Conservation (phyloP, 2,888 invertebrate genomes). For the Cheilosia urbana region DNA sequence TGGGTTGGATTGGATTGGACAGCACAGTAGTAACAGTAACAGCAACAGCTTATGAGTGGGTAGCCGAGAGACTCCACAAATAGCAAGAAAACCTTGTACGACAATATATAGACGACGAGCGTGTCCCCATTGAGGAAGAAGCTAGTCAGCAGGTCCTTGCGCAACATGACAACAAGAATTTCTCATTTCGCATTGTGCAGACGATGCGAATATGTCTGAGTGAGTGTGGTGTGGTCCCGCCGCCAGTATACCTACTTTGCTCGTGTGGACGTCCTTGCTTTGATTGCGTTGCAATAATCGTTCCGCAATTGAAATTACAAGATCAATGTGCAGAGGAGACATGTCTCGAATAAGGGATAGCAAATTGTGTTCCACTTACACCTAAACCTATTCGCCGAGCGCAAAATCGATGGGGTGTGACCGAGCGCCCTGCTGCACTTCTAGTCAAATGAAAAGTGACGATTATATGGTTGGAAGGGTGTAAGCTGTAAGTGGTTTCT, state of each 20-base stretch:
- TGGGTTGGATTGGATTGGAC: slow-evolving; percentile 44
- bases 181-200: slow-evolving; percentile 38
- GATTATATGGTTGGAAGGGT: slow-evolving; percentile 22
- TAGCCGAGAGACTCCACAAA: slow-evolving; percentile 9
- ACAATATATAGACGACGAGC: slow-evolving; percentile 9
- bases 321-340: slow-evolving; percentile 49
- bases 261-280: slow-evolving; percentile 13
- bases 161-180: slow-evolving; percentile 35
- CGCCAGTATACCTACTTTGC: slow-evolving; percentile 4
- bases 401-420: slow-evolving; percentile 1
- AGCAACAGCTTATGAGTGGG: slow-evolving; percentile 61
- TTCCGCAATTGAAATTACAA: slow-evolving; percentile 66
- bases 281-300: slow-evolving; percentile 61
- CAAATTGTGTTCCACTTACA: slow-evolving; percentile 28
- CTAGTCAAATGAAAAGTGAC: slow-evolving; percentile 38
- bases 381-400: slow-evolving; percentile 7
- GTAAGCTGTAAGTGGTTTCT: slow-evolving; percentile 13
- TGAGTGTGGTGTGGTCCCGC: neutral
- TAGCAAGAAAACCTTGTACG: slow-evolving; percentile 27
- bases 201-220: slow-evolving; percentile 5
- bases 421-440: neutral
- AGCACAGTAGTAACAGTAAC: slow-evolving; percentile 42
- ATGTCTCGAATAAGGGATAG: slow-evolving; percentile 12
- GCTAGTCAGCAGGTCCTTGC: slow-evolving; percentile 8
- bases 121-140: slow-evolving; percentile 36